phyloP scores from a whole-genome alignment of 2,888 invertebrate genomes.

The Spilosoma lubricipeda region DNA sequence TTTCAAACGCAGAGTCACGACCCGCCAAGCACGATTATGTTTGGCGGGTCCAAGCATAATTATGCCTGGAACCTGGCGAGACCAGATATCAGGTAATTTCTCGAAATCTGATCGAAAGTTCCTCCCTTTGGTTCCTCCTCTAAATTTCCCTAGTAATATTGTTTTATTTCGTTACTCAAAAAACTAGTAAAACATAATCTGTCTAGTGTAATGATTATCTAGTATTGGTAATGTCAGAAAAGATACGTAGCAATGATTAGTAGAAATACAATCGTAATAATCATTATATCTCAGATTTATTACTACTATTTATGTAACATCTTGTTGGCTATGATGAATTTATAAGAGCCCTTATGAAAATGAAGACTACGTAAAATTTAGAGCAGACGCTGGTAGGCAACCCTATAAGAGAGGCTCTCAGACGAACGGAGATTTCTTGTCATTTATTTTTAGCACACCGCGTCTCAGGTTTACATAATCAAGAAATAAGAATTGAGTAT shows the following conservation, averaged over 20 bases:
- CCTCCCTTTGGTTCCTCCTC: too few species aligned
- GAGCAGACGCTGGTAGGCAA: neutral
- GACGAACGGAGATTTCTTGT: conserved; percentile 28
- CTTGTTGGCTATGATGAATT: neutral
- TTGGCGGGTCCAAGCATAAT: too few species aligned
- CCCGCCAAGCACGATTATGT: too few species aligned
- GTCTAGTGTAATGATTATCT: neutral
- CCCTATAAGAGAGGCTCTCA: conserved; percentile 19
- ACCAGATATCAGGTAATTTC: too few species aligned
- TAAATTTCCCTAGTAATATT: too few species aligned
- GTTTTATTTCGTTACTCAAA: neutral
- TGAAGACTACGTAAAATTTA: neutral
- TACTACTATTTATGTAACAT: neutral
- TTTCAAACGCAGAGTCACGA: too few species aligned
- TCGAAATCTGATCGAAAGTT: too few species aligned
- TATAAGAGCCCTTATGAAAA: neutral
- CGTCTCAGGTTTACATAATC: conserved; percentile 44
- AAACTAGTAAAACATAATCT: neutral
- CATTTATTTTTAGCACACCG: conserved; percentile 45
- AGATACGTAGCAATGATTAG: neutral
- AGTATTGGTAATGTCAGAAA: too few species aligned
- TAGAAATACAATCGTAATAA: neutral
- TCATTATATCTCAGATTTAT: neutral
- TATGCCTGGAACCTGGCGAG: too few species aligned
- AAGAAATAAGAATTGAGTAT: conserved; percentile 42